Evolutionary conservation across 2,888 invertebrate species (phyloP).

Genomic region (Pandemis corylana): DNA sequence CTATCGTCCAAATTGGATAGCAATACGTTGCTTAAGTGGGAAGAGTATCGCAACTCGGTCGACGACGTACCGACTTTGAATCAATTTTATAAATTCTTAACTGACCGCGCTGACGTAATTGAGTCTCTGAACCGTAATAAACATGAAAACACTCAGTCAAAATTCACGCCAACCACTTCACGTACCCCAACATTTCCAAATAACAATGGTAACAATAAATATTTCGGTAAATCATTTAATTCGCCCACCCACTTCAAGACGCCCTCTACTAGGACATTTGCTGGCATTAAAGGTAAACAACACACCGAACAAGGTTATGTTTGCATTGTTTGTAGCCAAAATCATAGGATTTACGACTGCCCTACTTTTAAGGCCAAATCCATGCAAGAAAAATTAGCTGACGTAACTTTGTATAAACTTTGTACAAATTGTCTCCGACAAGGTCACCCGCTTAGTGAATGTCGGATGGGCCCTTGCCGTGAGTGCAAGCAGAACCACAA

Average conservation of each 20-base stretch:
- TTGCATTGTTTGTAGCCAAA: background rate
- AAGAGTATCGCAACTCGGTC: constrained; percentile 5
- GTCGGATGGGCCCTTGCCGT: background rate
- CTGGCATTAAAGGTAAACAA: background rate
- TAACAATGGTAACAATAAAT: background rate
- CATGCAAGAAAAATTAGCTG: background rate
- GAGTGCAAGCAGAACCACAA: background rate
- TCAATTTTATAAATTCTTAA: background rate
- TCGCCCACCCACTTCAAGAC: background rate
- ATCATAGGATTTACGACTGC: background rate
- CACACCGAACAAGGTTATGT: background rate
- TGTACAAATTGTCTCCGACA: background rate
- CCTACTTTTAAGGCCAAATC: background rate
- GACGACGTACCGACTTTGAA: background rate
- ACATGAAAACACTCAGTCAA: background rate
- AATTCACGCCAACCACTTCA: background rate
- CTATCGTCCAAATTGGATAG: background rate
- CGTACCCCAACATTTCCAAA: background rate
- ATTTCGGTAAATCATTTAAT: background rate
- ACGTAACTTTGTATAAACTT: background rate
- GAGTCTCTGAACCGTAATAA: background rate
- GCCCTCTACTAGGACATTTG: background rate
- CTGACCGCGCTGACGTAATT: background rate
- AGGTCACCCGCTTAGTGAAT: background rate
- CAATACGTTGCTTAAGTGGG: background rate